phyloP scores from a whole-genome alignment of 2,888 invertebrate genomes.

The Ennomos erosarius region DNA sequence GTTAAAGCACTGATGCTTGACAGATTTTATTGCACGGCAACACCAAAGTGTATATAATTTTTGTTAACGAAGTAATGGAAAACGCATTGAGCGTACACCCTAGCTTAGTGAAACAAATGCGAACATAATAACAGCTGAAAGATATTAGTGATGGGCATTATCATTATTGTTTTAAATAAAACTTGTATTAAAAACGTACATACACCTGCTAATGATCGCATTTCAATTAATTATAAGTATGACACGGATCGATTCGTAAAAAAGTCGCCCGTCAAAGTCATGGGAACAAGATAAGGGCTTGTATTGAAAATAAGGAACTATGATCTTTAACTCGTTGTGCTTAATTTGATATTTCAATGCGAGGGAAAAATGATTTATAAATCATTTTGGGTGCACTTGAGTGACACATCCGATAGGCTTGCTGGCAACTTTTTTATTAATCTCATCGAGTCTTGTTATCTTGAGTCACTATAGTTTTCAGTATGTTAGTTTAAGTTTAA shows the following conservation, averaged over 20 bases:
- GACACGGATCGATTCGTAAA: constrained; percentile 26
- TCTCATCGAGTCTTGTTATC: constrained; percentile 10
- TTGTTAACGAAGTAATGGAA: no score
- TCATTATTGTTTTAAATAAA: no score
- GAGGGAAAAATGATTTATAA: constrained; percentile 13
- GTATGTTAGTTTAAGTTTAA: no score
- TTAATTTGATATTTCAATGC: constrained; percentile 2
- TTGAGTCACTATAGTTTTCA: not conserved
- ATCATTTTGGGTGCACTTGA: constrained; percentile 44
- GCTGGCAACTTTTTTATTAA: constrained; percentile 18
- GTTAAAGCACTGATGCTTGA: no score
- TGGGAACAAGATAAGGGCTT: constrained; percentile 35
- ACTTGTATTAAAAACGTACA: no score
- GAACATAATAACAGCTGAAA: no score
- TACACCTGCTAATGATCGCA: constrained; percentile 1
- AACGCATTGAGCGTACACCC: no score
- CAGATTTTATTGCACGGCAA: no score
- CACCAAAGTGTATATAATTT: no score
- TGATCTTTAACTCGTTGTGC: not conserved
- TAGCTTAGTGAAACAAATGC: no score
- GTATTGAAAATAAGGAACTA: not conserved
- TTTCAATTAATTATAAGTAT: constrained; percentile 29
- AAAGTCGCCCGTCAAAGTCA: constrained; percentile 33
- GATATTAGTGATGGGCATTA: no score
- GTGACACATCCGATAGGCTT: constrained; percentile 37